phyloP scores from a whole-genome alignment of 1,140 invertebrate genomes.

The Drosophila mayri region DNA sequence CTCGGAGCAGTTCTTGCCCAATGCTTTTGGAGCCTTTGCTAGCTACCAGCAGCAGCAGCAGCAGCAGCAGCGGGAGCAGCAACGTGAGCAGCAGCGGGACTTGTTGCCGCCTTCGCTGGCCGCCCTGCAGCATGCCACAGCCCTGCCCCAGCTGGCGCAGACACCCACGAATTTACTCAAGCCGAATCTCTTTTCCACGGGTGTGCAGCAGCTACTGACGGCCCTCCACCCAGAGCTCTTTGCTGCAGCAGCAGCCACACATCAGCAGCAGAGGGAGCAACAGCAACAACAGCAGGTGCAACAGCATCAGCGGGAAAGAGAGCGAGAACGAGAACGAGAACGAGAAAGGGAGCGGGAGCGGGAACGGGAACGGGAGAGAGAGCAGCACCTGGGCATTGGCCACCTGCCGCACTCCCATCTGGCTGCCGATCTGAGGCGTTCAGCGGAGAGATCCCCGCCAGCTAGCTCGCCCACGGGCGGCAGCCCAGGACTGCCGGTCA shows the following conservation, averaged over 20 bases:
- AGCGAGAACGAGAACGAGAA: slow-evolving; percentile 26
- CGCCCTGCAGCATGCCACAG: slow-evolving; percentile 65
- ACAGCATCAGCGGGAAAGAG: slow-evolving; percentile 46
- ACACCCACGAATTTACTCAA: slow-evolving; percentile 84
- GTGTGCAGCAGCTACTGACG: slow-evolving; percentile 82
- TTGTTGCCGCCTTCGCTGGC: slow-evolving; percentile 60
- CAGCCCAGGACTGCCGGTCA: slow-evolving; percentile 62
- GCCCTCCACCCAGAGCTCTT: slow-evolving; percentile 82
- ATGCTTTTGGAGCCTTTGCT: slow-evolving; percentile 77
- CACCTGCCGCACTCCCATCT: slow-evolving; percentile 65
- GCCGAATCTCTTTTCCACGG: slow-evolving; percentile 80
- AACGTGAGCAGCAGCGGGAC: slow-evolving; percentile 56
- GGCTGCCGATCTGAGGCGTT: slow-evolving; percentile 66
- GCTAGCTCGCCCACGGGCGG: slow-evolving; percentile 51
- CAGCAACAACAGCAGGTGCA: slow-evolving; percentile 45
- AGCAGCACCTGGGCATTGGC: slow-evolving; percentile 42
- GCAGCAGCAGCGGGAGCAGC: slow-evolving; percentile 66
- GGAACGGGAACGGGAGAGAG: slow-evolving; percentile 32
- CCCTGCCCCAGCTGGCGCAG: slow-evolving; percentile 74
- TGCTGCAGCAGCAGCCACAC: slow-evolving; percentile 78
- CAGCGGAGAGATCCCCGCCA: slow-evolving; percentile 61
- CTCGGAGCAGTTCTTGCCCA: slow-evolving; percentile 84
- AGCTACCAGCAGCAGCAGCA: slow-evolving; percentile 76
- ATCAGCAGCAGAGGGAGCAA: slow-evolving; percentile 74
- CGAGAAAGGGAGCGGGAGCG: slow-evolving; percentile 36